Evolutionary conservation across 2,888 invertebrate genomes (phyloP), one percentile per base, ranked within the genome.

Genomic region (Acleris holmiana): DNA sequence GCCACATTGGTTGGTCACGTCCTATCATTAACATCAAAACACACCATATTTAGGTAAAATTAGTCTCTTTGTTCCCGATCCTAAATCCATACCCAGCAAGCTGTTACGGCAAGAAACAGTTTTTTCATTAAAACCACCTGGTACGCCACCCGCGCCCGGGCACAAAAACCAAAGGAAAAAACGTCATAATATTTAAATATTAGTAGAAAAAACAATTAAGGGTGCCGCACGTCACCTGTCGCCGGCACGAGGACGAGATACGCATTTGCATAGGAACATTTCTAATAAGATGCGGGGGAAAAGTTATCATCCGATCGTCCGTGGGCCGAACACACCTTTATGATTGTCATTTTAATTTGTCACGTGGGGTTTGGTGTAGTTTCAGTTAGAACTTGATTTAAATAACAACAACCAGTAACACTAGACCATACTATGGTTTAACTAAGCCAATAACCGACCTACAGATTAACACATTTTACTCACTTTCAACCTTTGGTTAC

Each of bases 131-230:
- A 80, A 90, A 89, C 91, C 92, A 91, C 91, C 91, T 92, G 91
- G 92, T 79, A 81, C 80, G 89, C 84, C 85, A 86, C 88, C 89
- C 90, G 89, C 85, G 89, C 88, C 85, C 82, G 68, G 72, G 78
- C 76, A 87, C 83, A 91, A 92, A 91, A 88, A 86, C 74, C 72
- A 55, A 62, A 71, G 74, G 76, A 87, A 91, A 83, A 90, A 91
- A 84, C 85, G 82, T 89, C 91, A 90, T 83, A 89, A 91, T 89
- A 92, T 92, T 92, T 92, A 89, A 92, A 91, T 92, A 91, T 90
- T 88, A 84, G 84, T 83, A 91, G 84, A 91, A 91, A 89, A 91
- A 92, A 92, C 88, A 92, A 91, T 91, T 90, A 91, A 88, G 89
- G 85, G 86, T 84, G 87, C 89, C 91, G 88, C 87, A 74, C 84